Evolutionary conservation across 2,888 invertebrate species (phyloP), one percentile per base, ranked within the genome.

Genomic region (Chorisops tibialis): DNA sequence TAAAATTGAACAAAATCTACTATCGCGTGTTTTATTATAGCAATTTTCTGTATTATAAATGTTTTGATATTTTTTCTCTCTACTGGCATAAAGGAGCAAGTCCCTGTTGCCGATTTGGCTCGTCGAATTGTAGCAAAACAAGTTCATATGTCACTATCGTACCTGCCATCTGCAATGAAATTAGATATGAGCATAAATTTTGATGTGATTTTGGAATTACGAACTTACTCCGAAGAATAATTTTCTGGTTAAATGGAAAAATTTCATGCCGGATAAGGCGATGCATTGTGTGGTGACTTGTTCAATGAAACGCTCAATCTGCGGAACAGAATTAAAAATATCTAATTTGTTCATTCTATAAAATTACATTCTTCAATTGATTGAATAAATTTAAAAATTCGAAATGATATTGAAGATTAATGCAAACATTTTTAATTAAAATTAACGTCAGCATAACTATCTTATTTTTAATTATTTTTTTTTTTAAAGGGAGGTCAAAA

Each of bases 61-160:
- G 30, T 30, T 30, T 30, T 2, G 1, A 7, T 30, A 16, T 60
- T 59, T 38, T 43, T 30, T 16, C 49, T 54, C 77, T 76, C 49
- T 22, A 50, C 30, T 9, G 45, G 54, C 77, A 77, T 65, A 75
- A 63, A 37, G 73, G 70, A 43, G 68, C 64, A 52, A 77, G 66
- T 21, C 75, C 76, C 51, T 71, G 71, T 24, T 68, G 65, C 16
- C 75, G 73, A 68, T 71, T 73, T 35, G 74, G 72, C 66, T 74
- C 76, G 66, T 76, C 81, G 67, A 85, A 85, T 72, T 87, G 85
- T 65, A 87, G 72, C 56, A 87, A 74, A n/a, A 87, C 85, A 41
- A 87, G 77, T 71, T 87, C 86, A 67, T 86, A 86, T 50, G 86
- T 86, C 4, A 86, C 79, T 61, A 87, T 82, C 11, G 83, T 83